Conservation (phyloP, 2,113 vertebrate species). For the Anser cygnoides region DNA sequence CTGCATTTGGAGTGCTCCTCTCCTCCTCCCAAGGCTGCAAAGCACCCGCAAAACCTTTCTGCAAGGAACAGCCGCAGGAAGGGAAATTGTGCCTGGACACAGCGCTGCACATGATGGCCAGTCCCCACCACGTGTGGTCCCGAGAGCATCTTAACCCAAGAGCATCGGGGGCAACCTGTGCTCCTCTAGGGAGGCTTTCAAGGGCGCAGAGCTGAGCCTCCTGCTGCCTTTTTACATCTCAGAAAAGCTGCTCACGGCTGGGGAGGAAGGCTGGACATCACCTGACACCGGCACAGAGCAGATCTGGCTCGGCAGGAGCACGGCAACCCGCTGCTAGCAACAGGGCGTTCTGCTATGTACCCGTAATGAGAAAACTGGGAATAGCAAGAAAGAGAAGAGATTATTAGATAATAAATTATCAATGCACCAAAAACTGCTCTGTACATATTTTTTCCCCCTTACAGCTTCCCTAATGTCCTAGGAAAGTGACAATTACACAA, state of each 20-base stretch:
- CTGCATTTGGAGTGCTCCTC: too few species aligned
- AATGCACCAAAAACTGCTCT: constrained; percentile 12
- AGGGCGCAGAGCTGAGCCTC: neutral
- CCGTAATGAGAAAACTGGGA: constrained; percentile 66
- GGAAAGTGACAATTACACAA: constrained; percentile 63
- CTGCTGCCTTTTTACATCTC: neutral
- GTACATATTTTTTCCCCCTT: constrained; percentile 13
- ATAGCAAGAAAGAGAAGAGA: constrained; percentile 35
- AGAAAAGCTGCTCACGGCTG: neutral
- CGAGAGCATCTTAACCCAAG: neutral
- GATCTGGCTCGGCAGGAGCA: constrained; percentile 14
- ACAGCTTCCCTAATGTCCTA: constrained; percentile 30
- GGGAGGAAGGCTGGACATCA: neutral
- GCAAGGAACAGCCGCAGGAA: neutral
- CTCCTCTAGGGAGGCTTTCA: neutral
- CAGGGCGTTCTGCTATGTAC: neutral
- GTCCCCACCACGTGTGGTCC: rapidly evolving
- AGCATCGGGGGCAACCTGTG: neutral
- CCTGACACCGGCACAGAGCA: neutral
- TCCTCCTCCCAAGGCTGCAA: neutral
- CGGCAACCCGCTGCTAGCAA: constrained; percentile 44
- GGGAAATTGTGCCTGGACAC: neutral
- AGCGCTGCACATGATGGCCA: neutral
- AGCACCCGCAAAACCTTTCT: neutral
- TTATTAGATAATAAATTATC: constrained; percentile 75